Percentiles rank a stretch among this genome's conserved stretches.
Evolutionary conservation across 2,113 vertebrate species (phyloP).

Genomic region (Aspidoscelis tigris): DNA sequence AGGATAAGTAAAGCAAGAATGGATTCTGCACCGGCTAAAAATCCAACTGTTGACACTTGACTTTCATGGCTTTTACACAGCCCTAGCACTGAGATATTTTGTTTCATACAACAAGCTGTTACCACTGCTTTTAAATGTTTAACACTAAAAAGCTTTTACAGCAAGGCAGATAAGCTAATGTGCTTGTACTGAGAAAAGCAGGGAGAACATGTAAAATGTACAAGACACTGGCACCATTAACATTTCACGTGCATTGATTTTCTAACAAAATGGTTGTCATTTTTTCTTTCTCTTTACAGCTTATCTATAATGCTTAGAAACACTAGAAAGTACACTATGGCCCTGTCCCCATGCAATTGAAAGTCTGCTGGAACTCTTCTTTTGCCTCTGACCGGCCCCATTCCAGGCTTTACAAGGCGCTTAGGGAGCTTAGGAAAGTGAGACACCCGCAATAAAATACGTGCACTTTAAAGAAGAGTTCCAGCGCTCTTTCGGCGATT

Average conservation of each 20-base stretch:
- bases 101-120: not conserved
- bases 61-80: not conserved
- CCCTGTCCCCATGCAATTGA: too few relatives aligned
- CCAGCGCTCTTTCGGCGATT: too few relatives aligned
- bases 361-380: too few relatives aligned
- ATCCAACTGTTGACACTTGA: not conserved
- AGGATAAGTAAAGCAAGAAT: conserved; percentile 6
- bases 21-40: conserved; percentile 5
- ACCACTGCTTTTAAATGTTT: conserved; percentile 19
- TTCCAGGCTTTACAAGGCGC: too few relatives aligned
- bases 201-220: not conserved
- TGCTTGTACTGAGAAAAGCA: not conserved
- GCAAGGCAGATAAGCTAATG: conserved; percentile 13
- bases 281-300: not conserved
- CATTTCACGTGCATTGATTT: not conserved
- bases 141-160: conserved; percentile 24
- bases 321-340: too few relatives aligned
- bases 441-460: too few relatives aligned
- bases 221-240: conserved; percentile 12
- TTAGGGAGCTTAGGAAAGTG: too few relatives aligned
- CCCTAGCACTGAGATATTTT: conserved; percentile 15
- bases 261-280: not conserved
- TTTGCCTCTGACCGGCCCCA: too few relatives aligned
- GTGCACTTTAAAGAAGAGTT: too few relatives aligned
- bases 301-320: too few relatives aligned